Evolutionary conservation across 2,888 invertebrate genomes (phyloP).

Genomic region (Chaetogeoica ovagalla): DNA sequence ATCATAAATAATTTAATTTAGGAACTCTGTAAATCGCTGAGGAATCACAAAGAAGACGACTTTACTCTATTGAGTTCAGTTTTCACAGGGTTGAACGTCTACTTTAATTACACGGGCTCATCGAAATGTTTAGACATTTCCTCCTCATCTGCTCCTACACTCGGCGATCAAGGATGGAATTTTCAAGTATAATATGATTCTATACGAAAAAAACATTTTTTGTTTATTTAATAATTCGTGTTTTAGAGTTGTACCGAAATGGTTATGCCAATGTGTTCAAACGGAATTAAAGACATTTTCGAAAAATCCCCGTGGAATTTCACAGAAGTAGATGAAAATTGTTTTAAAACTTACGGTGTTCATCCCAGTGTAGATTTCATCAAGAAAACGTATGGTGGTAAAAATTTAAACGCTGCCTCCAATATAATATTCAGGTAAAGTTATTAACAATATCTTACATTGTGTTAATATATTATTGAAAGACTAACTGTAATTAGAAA

Average conservation of each 20-base stretch:
- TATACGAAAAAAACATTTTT: not conserved
- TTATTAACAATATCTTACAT: not conserved
- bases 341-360: conserved; percentile 72
- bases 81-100: conserved; percentile 72
- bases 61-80: conserved; percentile 67
- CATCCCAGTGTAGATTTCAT: conserved; percentile 71
- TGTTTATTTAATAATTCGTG: not conserved
- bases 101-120: conserved; percentile 79
- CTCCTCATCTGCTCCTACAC: conserved; percentile 64
- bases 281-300: conserved; percentile 81
- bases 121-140: conserved; percentile 70
- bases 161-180: conserved; percentile 77
- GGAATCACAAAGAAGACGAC: conserved; percentile 61
- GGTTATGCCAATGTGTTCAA: conserved; percentile 91
- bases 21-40: conserved; percentile 64
- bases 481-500: no score
- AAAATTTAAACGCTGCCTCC: conserved; percentile 66
- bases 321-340: conserved; percentile 68
- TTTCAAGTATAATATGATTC: conserved; percentile 68
- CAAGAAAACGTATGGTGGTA: conserved; percentile 79
- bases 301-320: conserved; percentile 76
- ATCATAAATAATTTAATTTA: conserved; percentile 57
- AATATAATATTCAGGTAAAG: conserved; percentile 65
- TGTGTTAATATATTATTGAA: not conserved
- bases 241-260: conserved; percentile 88